phyloP scores from a whole-genome alignment of 2,113 vertebrate species.

The Osmerus eperlanus region DNA sequence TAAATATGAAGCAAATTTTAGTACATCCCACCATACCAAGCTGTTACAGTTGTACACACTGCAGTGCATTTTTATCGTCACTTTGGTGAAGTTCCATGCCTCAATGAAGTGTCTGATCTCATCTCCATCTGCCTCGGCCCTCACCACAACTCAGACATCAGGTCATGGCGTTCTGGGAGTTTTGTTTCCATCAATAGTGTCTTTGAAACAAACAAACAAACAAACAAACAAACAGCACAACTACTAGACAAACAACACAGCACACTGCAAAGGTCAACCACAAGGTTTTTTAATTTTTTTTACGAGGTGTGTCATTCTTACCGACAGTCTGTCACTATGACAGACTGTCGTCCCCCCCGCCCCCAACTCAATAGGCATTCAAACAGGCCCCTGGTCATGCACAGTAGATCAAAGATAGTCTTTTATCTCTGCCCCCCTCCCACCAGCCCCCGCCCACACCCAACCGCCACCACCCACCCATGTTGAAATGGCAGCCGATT shows the following conservation, averaged over 20 bases:
- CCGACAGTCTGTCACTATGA: not conserved
- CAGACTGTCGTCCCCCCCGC: not conserved
- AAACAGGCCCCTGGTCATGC: constrained; percentile 15
- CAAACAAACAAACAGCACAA: constrained; percentile 29
- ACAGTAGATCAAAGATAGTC: constrained; percentile 41
- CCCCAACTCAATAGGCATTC: not conserved
- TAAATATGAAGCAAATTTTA: not conserved
- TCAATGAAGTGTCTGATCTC: constrained; percentile 39
- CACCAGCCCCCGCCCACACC: not conserved
- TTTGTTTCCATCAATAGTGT: constrained; percentile 41
- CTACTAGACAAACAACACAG: constrained; percentile 12
- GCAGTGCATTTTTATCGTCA: not conserved
- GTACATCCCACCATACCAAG: too few species aligned
- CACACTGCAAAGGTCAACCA: constrained; percentile 20
- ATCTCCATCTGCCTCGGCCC: constrained; percentile 36
- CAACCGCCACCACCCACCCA: not conserved
- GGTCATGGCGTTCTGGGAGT: constrained; percentile 47
- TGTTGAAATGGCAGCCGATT: constrained; percentile 42
- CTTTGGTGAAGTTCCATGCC: constrained; percentile 55
- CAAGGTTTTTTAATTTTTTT: constrained; percentile 1
- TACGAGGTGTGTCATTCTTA: too few species aligned
- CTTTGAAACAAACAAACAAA: constrained; percentile 42
- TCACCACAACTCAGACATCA: constrained; percentile 38
- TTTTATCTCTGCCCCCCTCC: constrained; percentile 38
- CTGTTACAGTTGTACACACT: too few species aligned